Percentiles rank a stretch among this genome's conserved stretches.
phyloP scores from a whole-genome alignment of 1,140 invertebrate species.

The Drosophila takahashii region DNA sequence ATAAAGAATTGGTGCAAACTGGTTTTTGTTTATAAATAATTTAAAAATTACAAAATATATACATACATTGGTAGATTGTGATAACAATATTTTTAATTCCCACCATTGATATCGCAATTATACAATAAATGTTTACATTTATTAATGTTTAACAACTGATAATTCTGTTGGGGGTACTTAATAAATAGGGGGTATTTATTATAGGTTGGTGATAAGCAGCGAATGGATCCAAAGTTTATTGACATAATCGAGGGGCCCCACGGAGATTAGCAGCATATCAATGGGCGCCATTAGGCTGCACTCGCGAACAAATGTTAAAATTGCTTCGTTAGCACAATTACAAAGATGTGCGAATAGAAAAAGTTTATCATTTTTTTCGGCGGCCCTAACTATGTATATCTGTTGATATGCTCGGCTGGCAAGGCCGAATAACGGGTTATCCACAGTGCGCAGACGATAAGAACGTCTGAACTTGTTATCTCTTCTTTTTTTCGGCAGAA shows the following conservation, averaged over 20 bases:
- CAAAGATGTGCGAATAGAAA: conserved; percentile 25
- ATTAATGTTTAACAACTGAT: conserved; percentile 23
- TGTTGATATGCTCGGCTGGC: background rate
- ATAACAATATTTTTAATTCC: background rate
- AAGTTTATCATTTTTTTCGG: conserved; percentile 4
- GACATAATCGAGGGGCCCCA: conserved; percentile 33
- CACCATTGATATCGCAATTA: conserved; percentile 13
- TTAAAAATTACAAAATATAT: too few relatives aligned
- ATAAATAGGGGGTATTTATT: conserved; percentile 6
- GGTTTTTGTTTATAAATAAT: conserved; percentile 30
- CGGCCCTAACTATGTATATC: background rate
- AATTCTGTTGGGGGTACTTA: conserved; percentile 1
- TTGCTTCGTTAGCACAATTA: conserved; percentile 46
- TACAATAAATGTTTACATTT: conserved; percentile 27
- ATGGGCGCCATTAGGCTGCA: conserved; percentile 29
- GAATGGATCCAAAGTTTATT: conserved; percentile 49
- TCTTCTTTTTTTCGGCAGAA: background rate
- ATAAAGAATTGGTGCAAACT: conserved; percentile 38
- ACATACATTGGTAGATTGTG: background rate
- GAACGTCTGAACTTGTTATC: conserved; percentile 29
- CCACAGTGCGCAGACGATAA: conserved; percentile 29
- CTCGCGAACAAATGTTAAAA: conserved; percentile 33
- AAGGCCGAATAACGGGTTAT: conserved; percentile 37
- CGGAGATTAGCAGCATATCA: conserved; percentile 50
- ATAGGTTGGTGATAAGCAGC: conserved; percentile 23